Conservation (phyloP, 2,797 vertebrate genomes). For the Glyptemys insculpta region DNA sequence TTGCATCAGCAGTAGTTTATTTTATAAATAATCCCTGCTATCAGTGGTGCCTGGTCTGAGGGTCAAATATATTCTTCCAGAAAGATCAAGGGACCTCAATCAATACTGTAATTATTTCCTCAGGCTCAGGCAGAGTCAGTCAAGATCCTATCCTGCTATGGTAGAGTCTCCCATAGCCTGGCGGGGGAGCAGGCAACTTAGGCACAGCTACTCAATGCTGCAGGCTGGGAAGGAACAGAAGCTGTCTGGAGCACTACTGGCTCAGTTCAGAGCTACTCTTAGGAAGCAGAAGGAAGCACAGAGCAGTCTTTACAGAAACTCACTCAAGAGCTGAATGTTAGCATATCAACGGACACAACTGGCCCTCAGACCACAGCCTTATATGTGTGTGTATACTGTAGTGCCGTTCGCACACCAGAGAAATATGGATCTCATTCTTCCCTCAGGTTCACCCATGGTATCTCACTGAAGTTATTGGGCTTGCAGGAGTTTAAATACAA, state of each 20-base stretch:
- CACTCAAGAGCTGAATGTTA: neutral
- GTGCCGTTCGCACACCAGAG: accelerated
- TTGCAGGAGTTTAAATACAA: conserved; percentile 4
- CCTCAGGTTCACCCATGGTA: neutral
- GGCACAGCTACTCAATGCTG: neutral
- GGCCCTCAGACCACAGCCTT: neutral
- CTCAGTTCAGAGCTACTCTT: neutral
- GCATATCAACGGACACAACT: neutral
- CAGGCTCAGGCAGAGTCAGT: neutral
- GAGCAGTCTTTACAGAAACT: neutral
- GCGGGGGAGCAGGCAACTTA: neutral
- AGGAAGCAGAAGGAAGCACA: neutral
- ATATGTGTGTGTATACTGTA: neutral
- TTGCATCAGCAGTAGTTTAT: neutral
- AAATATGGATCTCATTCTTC: neutral
- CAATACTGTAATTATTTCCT: neutral
- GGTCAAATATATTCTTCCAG: neutral
- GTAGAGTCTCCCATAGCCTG: neutral
- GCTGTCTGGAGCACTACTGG: neutral
- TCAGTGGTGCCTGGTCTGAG: neutral
- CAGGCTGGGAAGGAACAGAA: neutral
- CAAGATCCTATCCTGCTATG: neutral
- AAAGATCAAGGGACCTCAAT: neutral
- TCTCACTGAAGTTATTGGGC: neutral
- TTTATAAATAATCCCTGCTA: neutral